These are phyloP conservation scores for Sander vitreus DNA, from an alignment of 2,113 vertebrate genomes.

Conservation along the genomic window DNA sequence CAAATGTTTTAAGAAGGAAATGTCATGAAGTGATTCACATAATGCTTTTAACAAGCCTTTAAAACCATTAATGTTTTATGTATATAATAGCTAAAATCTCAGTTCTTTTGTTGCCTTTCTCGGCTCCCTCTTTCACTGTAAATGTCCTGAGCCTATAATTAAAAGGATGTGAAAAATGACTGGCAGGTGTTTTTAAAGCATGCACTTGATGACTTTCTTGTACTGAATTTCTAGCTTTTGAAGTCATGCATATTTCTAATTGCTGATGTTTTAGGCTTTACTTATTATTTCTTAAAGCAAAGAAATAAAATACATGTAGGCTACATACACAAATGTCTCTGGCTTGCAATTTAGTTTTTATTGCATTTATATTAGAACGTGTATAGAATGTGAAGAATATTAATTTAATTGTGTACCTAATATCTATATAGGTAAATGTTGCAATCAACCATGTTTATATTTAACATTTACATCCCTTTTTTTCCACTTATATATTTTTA, in stretches of 20 bases:
- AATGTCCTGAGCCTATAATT: neutral
- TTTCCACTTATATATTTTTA: neutral
- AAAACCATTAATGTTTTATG: neutral
- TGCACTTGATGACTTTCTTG: neutral
- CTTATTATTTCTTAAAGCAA: neutral
- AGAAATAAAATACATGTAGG: neutral
- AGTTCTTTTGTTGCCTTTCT: neutral
- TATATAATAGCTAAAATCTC: neutral
- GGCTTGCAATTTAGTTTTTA: neutral
- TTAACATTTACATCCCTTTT: neutral
- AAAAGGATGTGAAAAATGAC: neutral
- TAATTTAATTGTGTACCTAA: too few species aligned
- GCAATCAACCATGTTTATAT: neutral
- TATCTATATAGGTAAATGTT: too few species aligned
- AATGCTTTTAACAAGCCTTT: conserved; percentile 19
- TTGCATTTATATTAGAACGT: neutral
- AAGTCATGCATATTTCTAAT: neutral
- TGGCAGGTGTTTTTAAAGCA: neutral
- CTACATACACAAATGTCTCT: neutral
- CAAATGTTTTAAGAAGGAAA: neutral
- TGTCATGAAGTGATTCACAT: conserved; percentile 17
- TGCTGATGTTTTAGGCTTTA: neutral
- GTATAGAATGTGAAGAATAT: too few species aligned
- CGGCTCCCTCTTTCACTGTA: neutral
- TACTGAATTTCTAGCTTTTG: neutral